Percentiles rank a stretch among this genome's conserved stretches.
Evolutionary conservation across 2,797 vertebrate genomes (phyloP).

Genomic region (Eidolon dupreanum): DNA sequence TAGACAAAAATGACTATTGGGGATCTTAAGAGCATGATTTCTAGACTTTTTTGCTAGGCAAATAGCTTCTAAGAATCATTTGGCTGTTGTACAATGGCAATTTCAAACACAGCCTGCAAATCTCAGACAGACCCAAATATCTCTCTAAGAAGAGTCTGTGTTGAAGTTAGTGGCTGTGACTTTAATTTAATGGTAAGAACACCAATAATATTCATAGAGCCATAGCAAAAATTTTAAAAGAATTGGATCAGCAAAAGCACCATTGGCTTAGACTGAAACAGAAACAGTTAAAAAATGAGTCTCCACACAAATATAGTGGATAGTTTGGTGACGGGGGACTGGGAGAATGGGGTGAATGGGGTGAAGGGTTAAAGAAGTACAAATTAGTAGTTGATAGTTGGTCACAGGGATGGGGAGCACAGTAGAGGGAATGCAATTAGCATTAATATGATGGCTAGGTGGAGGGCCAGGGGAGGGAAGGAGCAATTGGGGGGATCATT

Average conservation of each 20-base stretch:
- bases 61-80: background rate
- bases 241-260: background rate
- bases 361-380: too few species aligned
- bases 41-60: background rate
- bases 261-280: background rate
- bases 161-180: background rate
- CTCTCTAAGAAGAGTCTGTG: background rate
- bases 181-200: background rate
- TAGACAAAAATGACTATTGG: background rate
- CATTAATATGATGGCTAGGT: too few species aligned
- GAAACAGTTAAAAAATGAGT: background rate
- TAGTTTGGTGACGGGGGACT: too few species aligned
- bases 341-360: too few species aligned
- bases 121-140: background rate
- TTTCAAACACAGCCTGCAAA: background rate
- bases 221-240: background rate
- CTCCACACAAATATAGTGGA: too few species aligned
- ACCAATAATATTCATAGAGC: background rate
- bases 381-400: too few species aligned
- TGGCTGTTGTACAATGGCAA: background rate
- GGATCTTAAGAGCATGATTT: background rate
- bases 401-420: too few species aligned
- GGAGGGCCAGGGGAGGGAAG: too few species aligned
- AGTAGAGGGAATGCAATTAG: too few species aligned
- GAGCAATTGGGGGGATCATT: too few species aligned